Base-by-base conservation (phyloP, 1,140 invertebrate genomes). In the Ganaspis sp. region DNA sequence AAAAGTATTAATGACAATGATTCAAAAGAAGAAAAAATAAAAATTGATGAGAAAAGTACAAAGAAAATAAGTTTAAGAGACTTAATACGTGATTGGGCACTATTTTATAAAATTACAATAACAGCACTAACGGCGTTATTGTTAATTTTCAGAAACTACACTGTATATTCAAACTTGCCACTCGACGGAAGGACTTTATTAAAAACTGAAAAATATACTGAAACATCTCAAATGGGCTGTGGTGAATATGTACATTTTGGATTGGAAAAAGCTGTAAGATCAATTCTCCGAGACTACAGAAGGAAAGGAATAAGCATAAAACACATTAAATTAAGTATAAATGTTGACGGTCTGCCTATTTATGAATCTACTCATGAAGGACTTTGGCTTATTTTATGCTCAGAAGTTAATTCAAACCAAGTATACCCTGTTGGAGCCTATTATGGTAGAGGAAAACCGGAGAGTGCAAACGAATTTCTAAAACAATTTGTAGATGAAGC, bases 341-440 rank as follows among this genome's bases (percentile, higher is more conserved):
- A 81, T 74, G 79, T 80, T 26, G 83, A 84, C 69, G 83, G 83
- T n/a, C 21, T 80, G 45, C 78, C 82, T 15, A 45, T 83, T 38
- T 73, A 70, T 40, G 79, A 80, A 29, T 73, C 53, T 21, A 37
- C 70, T 23, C 21, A 15, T 12, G 69, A 79, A 70, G 15, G 69
- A 17, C 71, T 83, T 49, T 86, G 82, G 84, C 79, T 85, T 11
- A 87, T 86, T 73, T 78, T 86, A 77, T 79, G 79, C 9, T 45
- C 70, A 49, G 42, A 81, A 37, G 34, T 80, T 49, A 21, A 37
- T 29, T 21, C 45, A 49, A 26, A 71, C 11, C 11, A 34, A 38
- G 37, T 38, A 38, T 38, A 38, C 9, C 37, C 37, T 38, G 54
- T 81, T 19, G 82, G 82, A 29, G 38, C 78, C 11, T 86, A 78